Evolutionary conservation across 2,888 invertebrate species (phyloP), one percentile per base, ranked within the genome.

Genomic region (Bibio marci): DNA sequence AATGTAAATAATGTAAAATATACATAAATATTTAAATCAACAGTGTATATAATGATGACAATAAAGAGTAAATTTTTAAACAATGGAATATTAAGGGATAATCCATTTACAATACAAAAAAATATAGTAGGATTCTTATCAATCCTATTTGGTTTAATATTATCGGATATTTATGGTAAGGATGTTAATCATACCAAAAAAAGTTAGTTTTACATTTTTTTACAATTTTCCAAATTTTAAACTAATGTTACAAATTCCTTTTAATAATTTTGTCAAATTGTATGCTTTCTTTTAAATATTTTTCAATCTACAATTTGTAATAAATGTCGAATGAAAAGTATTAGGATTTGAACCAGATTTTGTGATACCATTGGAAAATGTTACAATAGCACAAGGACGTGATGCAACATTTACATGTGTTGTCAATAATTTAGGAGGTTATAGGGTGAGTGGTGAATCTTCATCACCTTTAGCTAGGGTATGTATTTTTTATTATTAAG

Each of bases 361-460:
- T 62, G 69, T 73, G 47, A 71, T 71, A 54, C 76, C 79, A 44
- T 59, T 81, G 66, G 75, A 77, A 62, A 81, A 80, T 66, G 71
- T 80, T 54, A 81, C 80, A 46, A 74, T 81, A 51, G 69, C 79
- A 48, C 77, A 77, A 62, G 80, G 80, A 50, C 69, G 79, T 50
- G 80, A 80, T 60, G 80, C 80, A 49, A 74, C 76, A 52, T 79
- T 80, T 63, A 79, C 79, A 52, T 80, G 80, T 56, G 76, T 79
- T 55, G 80, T 80, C 56, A 78, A 77, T 65, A 77, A 80, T 66
- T 69, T 80, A 59, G 70, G 70, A 51, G 70, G 70, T 67, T 69
- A 80, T 70, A 79, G 81, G 81, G 88, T 88, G 85, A 86, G 85
- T 85, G 80, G 80, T 70, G 80, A 80, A 69, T 70, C 74, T 71